Evolutionary conservation across 2,113 vertebrate species (phyloP).

Genomic region (Meriones unguiculatus): DNA sequence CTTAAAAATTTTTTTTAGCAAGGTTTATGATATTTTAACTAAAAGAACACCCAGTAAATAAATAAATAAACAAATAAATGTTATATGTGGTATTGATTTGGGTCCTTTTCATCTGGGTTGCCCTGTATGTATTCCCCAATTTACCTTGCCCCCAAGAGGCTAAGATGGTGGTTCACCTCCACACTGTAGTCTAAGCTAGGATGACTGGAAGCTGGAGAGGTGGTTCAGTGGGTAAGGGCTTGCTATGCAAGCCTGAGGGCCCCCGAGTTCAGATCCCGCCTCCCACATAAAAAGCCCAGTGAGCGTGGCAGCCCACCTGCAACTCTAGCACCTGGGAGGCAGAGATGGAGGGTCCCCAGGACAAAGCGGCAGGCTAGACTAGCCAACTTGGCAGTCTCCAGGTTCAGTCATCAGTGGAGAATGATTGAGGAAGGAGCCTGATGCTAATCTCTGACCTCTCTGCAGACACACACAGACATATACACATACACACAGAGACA

Average conservation of each 20-base stretch:
- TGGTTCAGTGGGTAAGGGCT: not conserved
- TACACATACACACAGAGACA: not conserved
- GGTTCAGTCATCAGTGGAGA: not conserved
- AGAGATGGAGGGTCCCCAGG: not conserved
- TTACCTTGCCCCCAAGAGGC: conserved; percentile 6
- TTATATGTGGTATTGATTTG: not conserved
- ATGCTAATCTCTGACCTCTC: not conserved
- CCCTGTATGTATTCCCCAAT: conserved; percentile 15
- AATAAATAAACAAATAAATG: not conserved
- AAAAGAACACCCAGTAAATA: conserved; percentile 7
- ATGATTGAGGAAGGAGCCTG: not conserved
- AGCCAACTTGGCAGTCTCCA: not conserved
- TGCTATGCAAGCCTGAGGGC: not conserved
- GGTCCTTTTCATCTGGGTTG: conserved; percentile 5
- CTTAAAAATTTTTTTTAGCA: too few species aligned
- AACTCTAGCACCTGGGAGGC: not conserved
- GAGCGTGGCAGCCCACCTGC: not conserved
- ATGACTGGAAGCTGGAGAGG: not conserved
- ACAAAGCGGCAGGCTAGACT: not conserved
- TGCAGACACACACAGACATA: not conserved
- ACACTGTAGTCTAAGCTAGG: not conserved
- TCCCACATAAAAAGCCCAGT: not conserved
- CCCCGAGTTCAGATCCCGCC: not conserved
- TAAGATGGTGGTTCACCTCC: not conserved
- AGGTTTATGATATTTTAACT: not conserved